Percentiles rank a stretch among this genome's conserved stretches.
Conservation (phyloP, 2,113 vertebrate genomes). For the Dromiciops gliroides region DNA sequence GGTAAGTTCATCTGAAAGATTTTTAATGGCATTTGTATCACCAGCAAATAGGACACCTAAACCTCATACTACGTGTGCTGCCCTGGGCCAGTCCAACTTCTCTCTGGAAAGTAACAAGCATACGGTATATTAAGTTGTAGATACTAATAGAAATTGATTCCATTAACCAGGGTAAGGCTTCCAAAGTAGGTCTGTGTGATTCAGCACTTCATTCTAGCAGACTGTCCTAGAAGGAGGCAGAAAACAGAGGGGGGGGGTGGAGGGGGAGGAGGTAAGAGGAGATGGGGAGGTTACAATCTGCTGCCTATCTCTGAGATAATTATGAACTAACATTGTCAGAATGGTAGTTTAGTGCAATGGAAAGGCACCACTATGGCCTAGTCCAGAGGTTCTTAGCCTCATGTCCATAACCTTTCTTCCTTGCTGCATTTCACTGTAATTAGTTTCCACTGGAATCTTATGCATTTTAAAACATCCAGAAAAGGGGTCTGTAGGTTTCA, state of each 20-base stretch:
- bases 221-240: background rate
- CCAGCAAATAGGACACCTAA: background rate
- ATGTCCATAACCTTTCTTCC: background rate
- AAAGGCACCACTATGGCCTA: background rate
- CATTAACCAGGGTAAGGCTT: background rate
- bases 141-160: background rate
- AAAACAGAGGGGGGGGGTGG: background rate
- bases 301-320: background rate
- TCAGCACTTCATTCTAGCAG: background rate
- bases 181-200: background rate
- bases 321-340: background rate
- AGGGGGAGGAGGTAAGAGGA: too few species aligned
- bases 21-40: background rate
- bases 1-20: background rate
- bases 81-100: background rate
- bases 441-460: background rate
- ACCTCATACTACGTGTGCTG: background rate
- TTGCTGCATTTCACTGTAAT: background rate
- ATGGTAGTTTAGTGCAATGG: background rate
- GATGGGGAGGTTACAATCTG: background rate
- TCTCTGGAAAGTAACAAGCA: background rate
- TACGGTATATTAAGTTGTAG: accelerated
- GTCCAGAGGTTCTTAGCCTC: background rate
- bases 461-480: background rate
- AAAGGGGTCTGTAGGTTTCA: background rate